A percentile compares a stretch with the other conserved stretches of the same genome.
Conservation (phyloP, 37 sponge, comb jelly and placozoan species). For the Bolinopsis microptera region DNA sequence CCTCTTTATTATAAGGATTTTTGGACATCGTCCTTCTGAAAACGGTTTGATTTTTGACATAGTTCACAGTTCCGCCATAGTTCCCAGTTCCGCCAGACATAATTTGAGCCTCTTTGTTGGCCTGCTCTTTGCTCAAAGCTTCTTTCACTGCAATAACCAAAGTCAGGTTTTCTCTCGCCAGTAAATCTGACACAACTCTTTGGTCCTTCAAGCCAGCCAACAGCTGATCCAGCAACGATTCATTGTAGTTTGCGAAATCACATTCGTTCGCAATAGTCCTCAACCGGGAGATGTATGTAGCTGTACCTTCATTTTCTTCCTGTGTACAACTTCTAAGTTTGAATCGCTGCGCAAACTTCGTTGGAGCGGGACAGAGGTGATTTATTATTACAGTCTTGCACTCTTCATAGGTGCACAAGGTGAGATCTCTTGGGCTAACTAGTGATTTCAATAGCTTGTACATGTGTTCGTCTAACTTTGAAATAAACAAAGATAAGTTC, state of each 20-base stretch:
- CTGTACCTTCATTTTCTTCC: background rate
- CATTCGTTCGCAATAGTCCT: conserved; percentile 14
- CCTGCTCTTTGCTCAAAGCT: conserved; percentile 5
- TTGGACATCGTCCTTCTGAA: no score
- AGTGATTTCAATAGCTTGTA: background rate
- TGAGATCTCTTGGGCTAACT: background rate
- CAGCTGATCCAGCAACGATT: background rate
- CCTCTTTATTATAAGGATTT: no score
- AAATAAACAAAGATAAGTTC: background rate
- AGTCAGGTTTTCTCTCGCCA: background rate
- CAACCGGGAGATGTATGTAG: background rate
- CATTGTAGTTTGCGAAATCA: background rate
- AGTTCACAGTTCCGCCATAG: background rate
- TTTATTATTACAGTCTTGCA: background rate
- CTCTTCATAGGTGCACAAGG: background rate
- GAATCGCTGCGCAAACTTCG: background rate
- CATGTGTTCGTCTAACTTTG: background rate
- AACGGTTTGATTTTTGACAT: background rate
- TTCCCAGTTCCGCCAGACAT: background rate
- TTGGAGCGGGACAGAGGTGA: background rate
- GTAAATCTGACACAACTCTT: background rate
- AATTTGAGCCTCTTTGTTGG: conserved; percentile 12
- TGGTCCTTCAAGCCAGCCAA: conserved; percentile 10
- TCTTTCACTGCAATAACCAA: background rate
- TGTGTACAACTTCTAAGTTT: background rate